Evolutionary conservation across 2,797 vertebrate genomes (phyloP), one percentile per base, ranked within the genome.

Genomic region (Rachycentron canadum): DNA sequence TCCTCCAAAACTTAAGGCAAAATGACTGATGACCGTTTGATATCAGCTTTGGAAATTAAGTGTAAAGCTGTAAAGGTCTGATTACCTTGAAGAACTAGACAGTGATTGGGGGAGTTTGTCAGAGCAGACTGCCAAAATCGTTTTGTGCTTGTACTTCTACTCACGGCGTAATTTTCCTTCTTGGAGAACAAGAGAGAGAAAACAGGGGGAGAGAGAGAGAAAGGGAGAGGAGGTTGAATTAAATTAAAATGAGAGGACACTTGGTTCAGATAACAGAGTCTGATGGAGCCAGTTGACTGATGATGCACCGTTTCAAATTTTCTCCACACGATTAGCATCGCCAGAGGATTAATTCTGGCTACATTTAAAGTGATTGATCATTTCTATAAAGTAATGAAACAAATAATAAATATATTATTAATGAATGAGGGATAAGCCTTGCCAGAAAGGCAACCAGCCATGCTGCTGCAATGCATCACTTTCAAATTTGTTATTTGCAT

Each of bases 401-500:
- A 84, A 87, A 91, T 89, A 88, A 86, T 90, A 89, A 86, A 94
- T 88, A 89, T 82, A 85, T 91, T 85, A 91, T 81, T 83, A 89
- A 78, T 38, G 8, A 83, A 85, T 91, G 89, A 91, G 60, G 70
- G 79, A 79, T 90, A 76, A 84, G 58, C 68, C 47, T 61, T 63
- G 82, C 70, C 82, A 89, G 60, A 60, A 73, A 81, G 52, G 82
- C 84, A 88, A 83, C 65, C 73, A 86, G 78, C 81, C 88, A 60
- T 49, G 57, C 19, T 25, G 43, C 74, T 69, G 81, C 76, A 69
- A 92, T 94, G 77, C 70, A 90, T 93, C 90, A 89, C 73, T 76
- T 91, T 84, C 76, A 86, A 26, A 84, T 79, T 75, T 84, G 9
- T 73, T 58, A 67, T 80, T 79, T 83, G 19, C 43, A 79, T 81